Conservation (phyloP, 2,888 invertebrate genomes). For the Spatulosminthurus flaviceps region DNA sequence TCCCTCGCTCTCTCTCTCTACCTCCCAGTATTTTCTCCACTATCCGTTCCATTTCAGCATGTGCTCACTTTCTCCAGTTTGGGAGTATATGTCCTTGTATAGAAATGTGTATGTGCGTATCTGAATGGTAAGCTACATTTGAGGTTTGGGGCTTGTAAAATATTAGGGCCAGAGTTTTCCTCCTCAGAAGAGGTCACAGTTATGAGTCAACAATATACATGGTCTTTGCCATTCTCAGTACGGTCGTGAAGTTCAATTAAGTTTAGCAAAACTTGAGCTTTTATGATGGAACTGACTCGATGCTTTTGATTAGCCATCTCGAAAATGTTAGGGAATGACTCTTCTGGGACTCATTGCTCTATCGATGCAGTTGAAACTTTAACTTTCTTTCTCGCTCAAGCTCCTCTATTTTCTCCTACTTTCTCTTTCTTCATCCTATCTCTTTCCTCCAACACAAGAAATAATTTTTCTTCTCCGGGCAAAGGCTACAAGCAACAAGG, state of each 20-base stretch:
- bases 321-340: constrained; percentile 59
- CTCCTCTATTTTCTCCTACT: no score
- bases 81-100: no score
- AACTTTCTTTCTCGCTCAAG: neutral
- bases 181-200: neutral
- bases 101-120: neutral
- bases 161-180: neutral
- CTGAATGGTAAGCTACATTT: neutral
- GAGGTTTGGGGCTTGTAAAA: constrained; percentile 4
- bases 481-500: neutral
- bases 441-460: neutral
- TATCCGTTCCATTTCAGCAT: no score
- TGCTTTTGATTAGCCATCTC: constrained; percentile 61
- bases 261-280: constrained; percentile 45
- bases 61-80: no score
- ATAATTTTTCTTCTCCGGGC: neutral
- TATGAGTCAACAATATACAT: constrained; percentile 9
- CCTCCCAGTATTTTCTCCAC: no score
- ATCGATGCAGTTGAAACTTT: constrained; percentile 38
- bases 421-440: neutral
- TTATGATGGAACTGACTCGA: constrained; percentile 44
- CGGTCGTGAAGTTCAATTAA: constrained; percentile 51
- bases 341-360: constrained; percentile 60
- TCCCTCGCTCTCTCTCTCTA: no score
- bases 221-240: constrained; percentile 24